Evolutionary conservation across 2,888 invertebrate species (phyloP), one percentile per base, ranked within the genome.

Genomic region (Nymphalis urticae): DNA sequence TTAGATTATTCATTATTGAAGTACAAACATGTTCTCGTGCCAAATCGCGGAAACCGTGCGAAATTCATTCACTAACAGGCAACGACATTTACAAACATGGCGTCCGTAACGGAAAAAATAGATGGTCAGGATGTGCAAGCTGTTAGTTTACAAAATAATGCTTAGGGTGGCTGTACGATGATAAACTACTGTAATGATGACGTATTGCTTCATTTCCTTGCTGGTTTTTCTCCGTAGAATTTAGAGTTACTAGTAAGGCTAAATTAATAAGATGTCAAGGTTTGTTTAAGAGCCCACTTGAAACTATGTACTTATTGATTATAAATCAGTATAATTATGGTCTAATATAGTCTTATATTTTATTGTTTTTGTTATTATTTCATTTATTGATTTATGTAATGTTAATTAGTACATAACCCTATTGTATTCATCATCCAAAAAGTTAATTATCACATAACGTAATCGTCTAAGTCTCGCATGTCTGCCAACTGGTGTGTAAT

Each of bases 51-150:
- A 91, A 92, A 89, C 81, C 77, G 82, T 85, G 87, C 85, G 83
- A 89, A 91, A 87, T 90, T 90, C 92, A 92, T 92, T 92, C 86
- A 92, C 83, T 75, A 84, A 85, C 85, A 86, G 88, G 77, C 80
- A 81, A 75, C 68, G 72, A 76, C 78, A 86, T 92, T 92, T 92
- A 91, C 89, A 90, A 92, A 92, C 88, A 92, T 84, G 80, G 83
- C 81, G 79, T 77, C 80, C 80, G 73, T 79, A 81, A 81, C 89
- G 92, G 92, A 92, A 92, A 92, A 92, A 92, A 92, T 91, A 90
- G 82, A 80, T 79, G 77, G 85, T 88, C 92, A 90, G 91, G 91
- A 92, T 89, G 87, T 87, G 75, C 79, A 75, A 70, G 79, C 77
- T 77, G 70, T 82, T 82, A 84, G 91, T 92, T 92, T 92, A 91